phyloP scores from a whole-genome alignment of 2,113 vertebrate species.

The Chascanopsetta lugubris region DNA sequence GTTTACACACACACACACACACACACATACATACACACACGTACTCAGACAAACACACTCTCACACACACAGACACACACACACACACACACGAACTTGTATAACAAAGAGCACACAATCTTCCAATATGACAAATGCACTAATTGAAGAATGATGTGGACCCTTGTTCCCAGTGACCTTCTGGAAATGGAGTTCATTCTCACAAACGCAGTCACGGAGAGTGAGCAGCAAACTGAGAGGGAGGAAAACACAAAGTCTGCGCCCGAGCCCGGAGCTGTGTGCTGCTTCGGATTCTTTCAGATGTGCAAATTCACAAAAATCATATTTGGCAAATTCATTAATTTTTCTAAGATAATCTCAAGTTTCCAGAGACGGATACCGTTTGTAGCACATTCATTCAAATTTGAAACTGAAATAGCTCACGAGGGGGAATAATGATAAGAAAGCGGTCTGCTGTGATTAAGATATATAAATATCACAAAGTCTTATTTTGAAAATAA shows the following conservation, averaged over 20 bases:
- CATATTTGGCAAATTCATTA: background rate
- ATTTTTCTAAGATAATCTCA: background rate
- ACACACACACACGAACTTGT: background rate
- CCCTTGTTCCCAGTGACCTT: conserved; percentile 1
- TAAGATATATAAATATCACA: too few species aligned
- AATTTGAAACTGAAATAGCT: background rate
- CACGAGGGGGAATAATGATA: too few species aligned
- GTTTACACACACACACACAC: conserved; percentile 23
- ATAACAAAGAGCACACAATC: conserved; percentile 12
- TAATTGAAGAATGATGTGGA: conserved; percentile 19
- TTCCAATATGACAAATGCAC: conserved; percentile 25
- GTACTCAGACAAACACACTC: too few species aligned
- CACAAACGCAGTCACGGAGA: conserved; percentile 4
- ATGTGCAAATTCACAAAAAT: background rate
- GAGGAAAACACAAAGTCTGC: background rate
- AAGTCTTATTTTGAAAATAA: too few species aligned
- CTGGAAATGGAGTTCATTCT: conserved; percentile 3
- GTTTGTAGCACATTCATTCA: background rate
- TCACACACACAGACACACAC: conserved; percentile 7
- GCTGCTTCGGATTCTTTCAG: background rate
- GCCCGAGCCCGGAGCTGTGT: background rate
- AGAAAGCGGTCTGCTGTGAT: too few species aligned
- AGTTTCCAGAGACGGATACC: background rate
- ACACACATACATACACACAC: too few species aligned
- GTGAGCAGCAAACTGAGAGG: background rate